Percentiles rank a stretch among this genome's conserved stretches.
These are phyloP conservation scores for Tinea trinotella DNA, from an alignment of 2,888 invertebrate genomes.

Conservation along the genomic window DNA sequence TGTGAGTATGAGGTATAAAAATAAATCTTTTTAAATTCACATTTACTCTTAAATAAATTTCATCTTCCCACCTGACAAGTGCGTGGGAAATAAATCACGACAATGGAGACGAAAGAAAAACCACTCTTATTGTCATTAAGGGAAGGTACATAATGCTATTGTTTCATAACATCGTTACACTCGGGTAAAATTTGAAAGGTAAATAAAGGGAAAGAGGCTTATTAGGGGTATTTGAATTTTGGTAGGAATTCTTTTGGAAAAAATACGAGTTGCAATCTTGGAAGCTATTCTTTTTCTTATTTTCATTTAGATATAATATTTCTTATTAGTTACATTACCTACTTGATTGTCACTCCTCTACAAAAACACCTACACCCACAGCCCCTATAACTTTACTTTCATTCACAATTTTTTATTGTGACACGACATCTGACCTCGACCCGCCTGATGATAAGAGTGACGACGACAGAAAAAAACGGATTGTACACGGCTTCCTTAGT, in stretches of 20 bases:
- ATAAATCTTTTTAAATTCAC: neutral
- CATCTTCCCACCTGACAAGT: neutral
- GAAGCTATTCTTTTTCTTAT: too few relatives aligned
- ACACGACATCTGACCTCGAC: too few relatives aligned
- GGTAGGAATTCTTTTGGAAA: neutral
- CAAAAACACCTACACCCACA: too few relatives aligned
- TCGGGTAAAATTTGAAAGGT: constrained; percentile 9
- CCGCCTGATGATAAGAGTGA: too few relatives aligned
- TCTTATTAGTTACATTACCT: too few relatives aligned
- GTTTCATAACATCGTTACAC: neutral
- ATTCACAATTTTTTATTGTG: too few relatives aligned
- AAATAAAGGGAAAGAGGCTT: constrained; percentile 12
- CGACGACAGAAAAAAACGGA: too few relatives aligned
- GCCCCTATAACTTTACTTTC: too few relatives aligned
- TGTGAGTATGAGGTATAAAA: neutral
- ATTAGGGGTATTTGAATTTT: constrained; percentile 9
- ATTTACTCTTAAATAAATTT: neutral
- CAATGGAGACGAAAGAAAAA: neutral
- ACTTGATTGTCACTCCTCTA: too few relatives aligned
- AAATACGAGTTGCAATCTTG: too few relatives aligned
- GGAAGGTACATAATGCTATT: neutral
- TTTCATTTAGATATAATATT: too few relatives aligned
- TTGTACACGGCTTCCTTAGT: too few relatives aligned
- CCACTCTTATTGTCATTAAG: neutral
- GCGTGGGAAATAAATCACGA: constrained; percentile 1